Evolutionary conservation across 2,113 vertebrate genomes (phyloP), one percentile per base, ranked within the genome.

Genomic region (Hypomesus transpacificus): DNA sequence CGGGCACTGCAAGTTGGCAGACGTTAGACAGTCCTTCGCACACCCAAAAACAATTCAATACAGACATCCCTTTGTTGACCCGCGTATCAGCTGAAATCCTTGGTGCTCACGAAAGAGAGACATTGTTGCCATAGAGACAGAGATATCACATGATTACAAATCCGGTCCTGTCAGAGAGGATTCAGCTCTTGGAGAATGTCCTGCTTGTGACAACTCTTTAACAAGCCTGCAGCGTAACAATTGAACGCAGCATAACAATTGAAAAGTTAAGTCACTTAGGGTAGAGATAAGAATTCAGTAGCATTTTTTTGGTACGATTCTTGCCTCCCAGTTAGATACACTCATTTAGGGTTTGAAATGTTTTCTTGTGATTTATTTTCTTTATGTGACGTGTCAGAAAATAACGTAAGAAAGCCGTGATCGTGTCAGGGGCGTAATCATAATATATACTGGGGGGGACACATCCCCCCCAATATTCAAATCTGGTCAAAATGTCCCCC

Each of bases 81-180:
- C 73, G 46, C 68, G 64, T 77, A 66, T 75, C 75, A 64, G 72
- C 56, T 73, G 68, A 68, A 69, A 82, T 75, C 26, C 56, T 66
- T 70, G 53, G 52, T 65, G 74, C 69, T 79, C 60, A 73, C 39
- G 59, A 68, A 80, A 76, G 69, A 71, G 78, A 81, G 79, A 63
- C 74, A 81, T 70, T 24, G 82, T 86, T 79, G 75, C 83, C 73
- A 81, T 85, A 79, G 85, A 80, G 85, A 87, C 85, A 75, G 77
- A 79, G 69, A 3, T 74, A 74, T 84, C 74, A 78, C 71, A 70
- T 82, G 82, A 81, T 79, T 67, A 69, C 65, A 71, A 77, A 71
- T 77, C 70, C 75, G 60, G 60, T 70, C 66, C 80, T 84, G 85
- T 86, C 85, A 82, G 82, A 70, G 75, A 80, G 76, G 83, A 86